Conservation (phyloP, 1,140 invertebrate species). For the Euura lappo region DNA sequence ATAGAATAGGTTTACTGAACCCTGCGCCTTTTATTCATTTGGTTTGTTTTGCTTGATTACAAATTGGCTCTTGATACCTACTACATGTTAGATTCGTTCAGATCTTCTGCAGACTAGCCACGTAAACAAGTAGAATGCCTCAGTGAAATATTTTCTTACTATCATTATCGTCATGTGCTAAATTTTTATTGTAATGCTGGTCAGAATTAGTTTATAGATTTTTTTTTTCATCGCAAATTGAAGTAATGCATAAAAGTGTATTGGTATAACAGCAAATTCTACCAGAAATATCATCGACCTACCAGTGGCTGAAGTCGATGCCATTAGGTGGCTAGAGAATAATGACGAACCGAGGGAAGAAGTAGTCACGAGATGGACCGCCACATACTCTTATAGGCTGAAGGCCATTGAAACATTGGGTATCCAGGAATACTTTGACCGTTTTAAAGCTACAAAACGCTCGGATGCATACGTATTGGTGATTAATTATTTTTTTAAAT, state of each 20-base stretch:
- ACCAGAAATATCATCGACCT: neutral
- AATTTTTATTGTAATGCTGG: too few relatives aligned
- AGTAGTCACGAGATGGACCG: neutral
- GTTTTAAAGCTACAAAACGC: neutral
- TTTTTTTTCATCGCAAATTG: too few relatives aligned
- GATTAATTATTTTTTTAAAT: too few relatives aligned
- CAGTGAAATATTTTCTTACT: neutral
- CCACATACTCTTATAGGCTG: neutral
- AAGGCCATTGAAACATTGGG: neutral
- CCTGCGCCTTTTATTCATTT: neutral
- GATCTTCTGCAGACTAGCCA: too few relatives aligned
- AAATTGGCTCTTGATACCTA: neutral
- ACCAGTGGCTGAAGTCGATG: neutral
- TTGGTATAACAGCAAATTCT: neutral
- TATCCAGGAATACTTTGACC: conserved; percentile 6
- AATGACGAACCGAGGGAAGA: neutral
- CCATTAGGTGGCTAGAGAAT: conserved; percentile 3
- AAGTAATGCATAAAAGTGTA: neutral
- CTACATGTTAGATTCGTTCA: too few relatives aligned
- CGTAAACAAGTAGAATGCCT: too few relatives aligned
- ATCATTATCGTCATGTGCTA: neutral
- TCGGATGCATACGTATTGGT: neutral
- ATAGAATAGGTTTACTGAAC: neutral
- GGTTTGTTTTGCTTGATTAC: neutral
- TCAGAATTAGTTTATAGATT: neutral